Evolutionary conservation across 2,888 invertebrate species (phyloP), one percentile per base, ranked within the genome.

Genomic region (Philereme vetulata): DNA sequence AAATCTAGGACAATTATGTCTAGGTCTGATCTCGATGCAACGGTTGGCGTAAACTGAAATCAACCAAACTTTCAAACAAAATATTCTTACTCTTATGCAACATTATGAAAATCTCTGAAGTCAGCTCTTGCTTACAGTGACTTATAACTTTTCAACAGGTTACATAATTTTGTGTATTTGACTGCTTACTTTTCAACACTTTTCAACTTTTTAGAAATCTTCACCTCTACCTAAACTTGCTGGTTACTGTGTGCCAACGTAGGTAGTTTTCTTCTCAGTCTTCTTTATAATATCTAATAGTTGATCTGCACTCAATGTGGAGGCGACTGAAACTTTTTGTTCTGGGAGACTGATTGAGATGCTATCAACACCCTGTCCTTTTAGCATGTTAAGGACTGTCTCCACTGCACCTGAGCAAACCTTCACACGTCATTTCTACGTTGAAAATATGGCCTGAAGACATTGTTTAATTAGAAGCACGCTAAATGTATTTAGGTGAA

Each of bases 371-470:
- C 95, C 95, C 84, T 88, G 88, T 90, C 96, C 96, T 88, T 96
- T 96, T 56, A 96, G 85, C 86, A 97, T 97, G 58, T 93, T 95
- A 10, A 99, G 93, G 40, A 98, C 97, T 82, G 96, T 93, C 80
- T 97, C 95, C 3, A 98, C 97, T 44, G 98, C 97, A 56, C 95
- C 95, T 0, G 97, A 96, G 86, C 98, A 99, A n/a, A 9, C 98
- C 98, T 74, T 96, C 97, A 81, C 98, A 99, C 4, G 98, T 97
- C 98, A 98, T 98, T 80, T 95, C 96, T 51, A 98, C 97, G 74
- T 95, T 94, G 85, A 96, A 98, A 84, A 96, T 95, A 77, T 97
- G 95, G 47, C 94, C 82, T 66, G 80, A 77, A 59, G 82, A 79
- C 82, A 82, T n/a, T n/a, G n/a, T n/a, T n/a, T 82, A n/a, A n/a